Evolutionary conservation across 2,888 invertebrate species (phyloP), one percentile per base, ranked within the genome.

Genomic region (Limnephilus lunatus): DNA sequence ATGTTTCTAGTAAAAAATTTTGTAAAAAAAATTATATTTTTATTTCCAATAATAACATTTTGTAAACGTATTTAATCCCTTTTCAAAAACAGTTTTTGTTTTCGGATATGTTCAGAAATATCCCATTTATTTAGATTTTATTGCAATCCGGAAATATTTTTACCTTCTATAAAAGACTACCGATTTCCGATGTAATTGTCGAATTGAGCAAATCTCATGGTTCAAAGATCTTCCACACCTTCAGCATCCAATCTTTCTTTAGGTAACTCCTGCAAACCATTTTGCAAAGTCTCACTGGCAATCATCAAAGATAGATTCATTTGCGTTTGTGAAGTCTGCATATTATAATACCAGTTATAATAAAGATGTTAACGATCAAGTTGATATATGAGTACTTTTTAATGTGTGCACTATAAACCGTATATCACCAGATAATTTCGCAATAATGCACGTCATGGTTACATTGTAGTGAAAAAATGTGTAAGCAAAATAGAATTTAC

Each of bases 401-500:
- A 68, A 68, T 9, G 68, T 25, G 4, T 35, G 25, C 83, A 32
- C 35, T 39, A 35, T 39, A 83, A 83, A 83, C 83, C 5, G 25
- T 83, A 83, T 35, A 83, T 83, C 14, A 35, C 35, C 35, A 31
- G 25, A 9, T 19, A 0, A 35, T 83, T 15, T 83, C 35, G 35
- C 83, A 83, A 83, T 25, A 83, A 35, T 83, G 35, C 35, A 83
- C 83, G 32, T 39, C 83, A n/a, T 39, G 3, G 83, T 83, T 35
- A 83, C 35, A 35, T 12, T 39, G 68, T 68, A 68, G 25, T 68
- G 9, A 7, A 68, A 68, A 68, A 68, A 68, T 68, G 68, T 68
- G 68, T 25, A 68, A 68, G n/a, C 9, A 68, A 68, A 68, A 68
- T 68, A 68, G 68, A 68, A 68, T 68, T 68, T 25, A 68, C 68